Evolutionary conservation across 2,888 invertebrate genomes (phyloP).

Genomic region (Orthosia incerta): DNA sequence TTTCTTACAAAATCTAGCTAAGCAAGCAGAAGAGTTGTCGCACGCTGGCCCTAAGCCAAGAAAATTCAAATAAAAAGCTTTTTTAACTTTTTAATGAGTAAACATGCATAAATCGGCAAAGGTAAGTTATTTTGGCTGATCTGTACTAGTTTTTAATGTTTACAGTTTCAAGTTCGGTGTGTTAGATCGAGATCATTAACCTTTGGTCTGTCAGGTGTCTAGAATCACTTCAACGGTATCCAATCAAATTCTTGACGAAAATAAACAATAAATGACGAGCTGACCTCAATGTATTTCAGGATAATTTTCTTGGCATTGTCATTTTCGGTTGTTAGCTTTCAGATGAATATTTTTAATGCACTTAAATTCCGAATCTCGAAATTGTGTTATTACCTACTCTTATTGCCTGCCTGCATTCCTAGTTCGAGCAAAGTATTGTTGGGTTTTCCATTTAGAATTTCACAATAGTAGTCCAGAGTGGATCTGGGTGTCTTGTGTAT

Average conservation of each 20-base stretch:
- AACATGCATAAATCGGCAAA: constrained; percentile 37
- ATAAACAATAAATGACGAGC: constrained; percentile 53
- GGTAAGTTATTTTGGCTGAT: constrained; percentile 13
- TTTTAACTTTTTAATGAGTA: constrained; percentile 25
- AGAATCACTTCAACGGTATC: constrained; percentile 16
- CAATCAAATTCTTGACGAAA: constrained; percentile 34
- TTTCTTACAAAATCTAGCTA: constrained; percentile 36
- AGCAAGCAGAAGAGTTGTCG: constrained; percentile 14
- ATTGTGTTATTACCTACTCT: no score
- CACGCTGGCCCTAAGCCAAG: constrained; percentile 41
- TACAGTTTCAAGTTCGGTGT: background rate
- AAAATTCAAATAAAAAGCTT: constrained; percentile 10
- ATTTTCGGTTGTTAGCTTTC: constrained; percentile 28
- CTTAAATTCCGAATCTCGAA: background rate
- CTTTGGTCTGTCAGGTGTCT: constrained; percentile 34
- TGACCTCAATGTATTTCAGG: constrained; percentile 58
- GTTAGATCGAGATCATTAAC: constrained; percentile 31
- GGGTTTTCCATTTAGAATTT: no score
- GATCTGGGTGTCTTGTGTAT: no score
- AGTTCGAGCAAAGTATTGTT: no score
- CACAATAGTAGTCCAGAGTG: no score
- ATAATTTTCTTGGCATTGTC: constrained; percentile 58
- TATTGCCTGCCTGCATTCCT: no score
- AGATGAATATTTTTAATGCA: background rate
- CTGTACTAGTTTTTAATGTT: constrained; percentile 20